Conservation (phyloP, 2,888 invertebrate genomes). For the Erpobdella octoculata region DNA sequence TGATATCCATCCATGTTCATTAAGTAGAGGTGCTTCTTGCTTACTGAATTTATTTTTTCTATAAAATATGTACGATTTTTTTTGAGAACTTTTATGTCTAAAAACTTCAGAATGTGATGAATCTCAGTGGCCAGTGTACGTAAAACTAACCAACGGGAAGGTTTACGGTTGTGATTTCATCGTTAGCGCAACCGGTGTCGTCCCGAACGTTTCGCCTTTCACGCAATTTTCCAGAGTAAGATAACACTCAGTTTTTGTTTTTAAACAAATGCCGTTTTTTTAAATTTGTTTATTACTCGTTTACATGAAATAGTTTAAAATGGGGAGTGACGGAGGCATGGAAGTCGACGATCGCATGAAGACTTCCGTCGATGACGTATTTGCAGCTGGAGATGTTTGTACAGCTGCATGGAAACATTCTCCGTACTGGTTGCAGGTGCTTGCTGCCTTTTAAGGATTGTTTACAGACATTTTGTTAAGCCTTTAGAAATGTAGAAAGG, state of each 20-base stretch:
- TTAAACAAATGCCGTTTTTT: neutral
- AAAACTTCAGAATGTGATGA: slow-evolving; percentile 17
- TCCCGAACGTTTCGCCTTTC: slow-evolving; percentile 50
- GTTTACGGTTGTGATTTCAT: slow-evolving; percentile 75
- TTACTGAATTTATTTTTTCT: too few relatives aligned
- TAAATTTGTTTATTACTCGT: neutral
- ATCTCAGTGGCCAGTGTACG: slow-evolving; percentile 44
- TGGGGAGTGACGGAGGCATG: slow-evolving; percentile 68
- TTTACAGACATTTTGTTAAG: too few relatives aligned
- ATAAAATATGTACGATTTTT: too few relatives aligned
- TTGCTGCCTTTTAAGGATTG: too few relatives aligned
- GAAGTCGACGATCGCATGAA: slow-evolving; percentile 76
- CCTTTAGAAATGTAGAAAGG: too few relatives aligned
- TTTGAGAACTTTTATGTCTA: too few relatives aligned
- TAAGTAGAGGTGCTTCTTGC: neutral
- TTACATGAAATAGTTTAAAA: slow-evolving; percentile 41
- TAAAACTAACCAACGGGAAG: slow-evolving; percentile 67
- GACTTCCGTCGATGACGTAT: slow-evolving; percentile 70
- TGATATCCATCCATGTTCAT: neutral
- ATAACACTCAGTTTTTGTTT: neutral
- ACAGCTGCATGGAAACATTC: slow-evolving; percentile 65
- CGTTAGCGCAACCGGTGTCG: slow-evolving; percentile 89
- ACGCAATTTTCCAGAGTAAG: neutral
- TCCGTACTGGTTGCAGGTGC: slow-evolving; percentile 49
- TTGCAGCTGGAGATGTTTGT: slow-evolving; percentile 92